A percentile compares a stretch with the other conserved stretches of the same genome.
Evolutionary conservation across 2,113 vertebrate genomes (phyloP).

Genomic region (Microcebus murinus): DNA sequence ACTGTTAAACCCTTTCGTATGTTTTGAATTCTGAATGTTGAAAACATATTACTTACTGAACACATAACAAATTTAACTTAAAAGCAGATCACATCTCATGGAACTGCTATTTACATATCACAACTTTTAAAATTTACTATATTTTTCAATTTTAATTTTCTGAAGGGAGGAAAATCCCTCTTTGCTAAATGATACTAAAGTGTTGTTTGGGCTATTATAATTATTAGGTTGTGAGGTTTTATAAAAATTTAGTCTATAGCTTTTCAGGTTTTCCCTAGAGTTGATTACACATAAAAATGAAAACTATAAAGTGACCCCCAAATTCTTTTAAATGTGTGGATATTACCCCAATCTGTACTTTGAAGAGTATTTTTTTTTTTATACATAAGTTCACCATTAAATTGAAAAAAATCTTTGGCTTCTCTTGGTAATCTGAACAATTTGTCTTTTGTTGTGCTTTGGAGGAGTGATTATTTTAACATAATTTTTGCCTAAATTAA

Average conservation of each 20-base stretch:
- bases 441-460: constrained; percentile 27
- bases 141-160: constrained; percentile 68
- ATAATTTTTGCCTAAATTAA: constrained; percentile 60
- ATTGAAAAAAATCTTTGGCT: constrained; percentile 62
- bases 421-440: constrained; percentile 52
- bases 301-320: background rate
- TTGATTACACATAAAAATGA: constrained; percentile 45
- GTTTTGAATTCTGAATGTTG: background rate
- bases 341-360: constrained; percentile 2
- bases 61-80: background rate
- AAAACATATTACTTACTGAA: background rate
- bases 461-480: constrained; percentile 26
- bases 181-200: constrained; percentile 49
- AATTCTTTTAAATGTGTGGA: constrained; percentile 3
- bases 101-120: constrained; percentile 79
- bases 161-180: constrained; percentile 46
- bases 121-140: constrained; percentile 71
- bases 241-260: constrained; percentile 48
- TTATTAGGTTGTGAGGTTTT: constrained; percentile 43
- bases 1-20: background rate
- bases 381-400: constrained; percentile 2
- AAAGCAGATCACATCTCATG: constrained; percentile 67
- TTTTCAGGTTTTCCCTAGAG: constrained; percentile 51
- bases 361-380: constrained; percentile 48
- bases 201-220: constrained; percentile 55